phyloP scores from a whole-genome alignment of 2,797 vertebrate species.

The Myotis planiceps region DNA sequence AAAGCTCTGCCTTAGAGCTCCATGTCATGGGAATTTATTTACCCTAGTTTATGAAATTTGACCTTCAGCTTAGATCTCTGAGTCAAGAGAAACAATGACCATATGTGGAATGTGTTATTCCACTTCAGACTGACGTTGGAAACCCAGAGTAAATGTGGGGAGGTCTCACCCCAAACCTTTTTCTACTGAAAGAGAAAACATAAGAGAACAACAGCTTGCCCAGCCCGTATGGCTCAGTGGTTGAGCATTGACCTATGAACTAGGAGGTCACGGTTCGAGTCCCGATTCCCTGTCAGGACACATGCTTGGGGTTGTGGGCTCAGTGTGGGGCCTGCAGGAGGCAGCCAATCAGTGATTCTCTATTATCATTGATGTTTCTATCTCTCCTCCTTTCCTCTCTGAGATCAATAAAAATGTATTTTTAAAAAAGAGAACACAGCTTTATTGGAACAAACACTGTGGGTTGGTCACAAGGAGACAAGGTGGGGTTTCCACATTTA shows the following conservation, averaged over 20 bases:
- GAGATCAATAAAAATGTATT: too few relatives aligned
- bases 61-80: constrained; percentile 26
- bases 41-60: neutral
- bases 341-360: too few relatives aligned
- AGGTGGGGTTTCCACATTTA: neutral
- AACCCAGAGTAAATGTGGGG: neutral
- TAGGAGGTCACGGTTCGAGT: too few relatives aligned
- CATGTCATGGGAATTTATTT: neutral
- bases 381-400: too few relatives aligned
- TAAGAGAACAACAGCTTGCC: neutral
- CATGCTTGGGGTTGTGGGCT: too few relatives aligned
- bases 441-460: neutral
- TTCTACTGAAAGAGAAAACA: neutral
- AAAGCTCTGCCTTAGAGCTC: neutral
- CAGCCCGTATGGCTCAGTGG: too few relatives aligned
- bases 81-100: constrained; percentile 1
- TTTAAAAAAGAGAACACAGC: neutral
- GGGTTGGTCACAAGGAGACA: neutral
- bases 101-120: neutral
- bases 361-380: too few relatives aligned
- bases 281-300: too few relatives aligned
- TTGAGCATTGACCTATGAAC: too few relatives aligned
- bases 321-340: too few relatives aligned
- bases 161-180: neutral
- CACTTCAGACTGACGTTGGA: neutral